Conservation (phyloP, 2,797 vertebrate genomes). For the Syncerus caffer region DNA sequence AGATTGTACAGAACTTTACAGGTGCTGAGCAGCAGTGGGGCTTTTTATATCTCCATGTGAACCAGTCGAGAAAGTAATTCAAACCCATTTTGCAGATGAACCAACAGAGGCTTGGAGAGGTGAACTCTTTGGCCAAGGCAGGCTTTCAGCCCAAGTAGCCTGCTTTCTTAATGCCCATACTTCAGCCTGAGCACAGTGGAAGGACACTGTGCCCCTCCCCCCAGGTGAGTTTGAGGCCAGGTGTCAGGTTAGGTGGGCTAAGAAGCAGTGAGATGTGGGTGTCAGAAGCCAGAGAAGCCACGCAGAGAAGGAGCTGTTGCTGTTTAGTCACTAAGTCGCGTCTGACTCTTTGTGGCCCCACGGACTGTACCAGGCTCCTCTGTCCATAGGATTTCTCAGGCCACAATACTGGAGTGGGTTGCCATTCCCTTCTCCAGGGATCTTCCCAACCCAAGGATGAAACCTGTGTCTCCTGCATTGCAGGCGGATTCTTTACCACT, state of each 20-base stretch:
- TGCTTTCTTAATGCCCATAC: background rate
- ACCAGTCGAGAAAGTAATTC: background rate
- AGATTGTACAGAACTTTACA: background rate
- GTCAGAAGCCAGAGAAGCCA: background rate
- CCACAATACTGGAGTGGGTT: background rate
- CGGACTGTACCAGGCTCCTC: background rate
- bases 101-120: background rate
- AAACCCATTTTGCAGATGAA: background rate
- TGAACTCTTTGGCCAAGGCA: background rate
- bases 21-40: too few species aligned
- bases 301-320: background rate
- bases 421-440: background rate
- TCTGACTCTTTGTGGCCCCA: background rate
- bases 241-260: background rate
- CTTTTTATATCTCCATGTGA: background rate
- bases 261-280: too few species aligned
- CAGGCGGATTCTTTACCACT: background rate
- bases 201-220: background rate
- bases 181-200: background rate
- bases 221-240: background rate
- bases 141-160: background rate
- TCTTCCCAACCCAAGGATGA: background rate
- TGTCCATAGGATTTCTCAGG: background rate
- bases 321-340: background rate
- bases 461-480: background rate